Percentiles rank a stretch among this genome's conserved stretches.
These are phyloP conservation scores for Acrocephalus kingi DNA, from an alignment of 2,113 vertebrate species.

Conservation along the genomic window DNA sequence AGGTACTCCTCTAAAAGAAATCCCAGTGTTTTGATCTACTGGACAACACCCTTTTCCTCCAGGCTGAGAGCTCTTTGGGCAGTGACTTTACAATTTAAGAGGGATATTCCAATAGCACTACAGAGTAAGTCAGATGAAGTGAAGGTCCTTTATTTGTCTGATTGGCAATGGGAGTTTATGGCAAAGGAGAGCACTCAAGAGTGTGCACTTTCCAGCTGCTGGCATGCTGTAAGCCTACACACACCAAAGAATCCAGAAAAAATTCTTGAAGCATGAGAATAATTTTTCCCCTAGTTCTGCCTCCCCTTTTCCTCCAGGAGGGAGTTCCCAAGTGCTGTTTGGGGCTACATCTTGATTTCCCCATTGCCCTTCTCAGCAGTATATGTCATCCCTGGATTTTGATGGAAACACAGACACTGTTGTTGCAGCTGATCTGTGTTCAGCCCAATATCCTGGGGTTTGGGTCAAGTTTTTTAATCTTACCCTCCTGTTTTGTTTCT, in stretches of 20 bases:
- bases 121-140: neutral
- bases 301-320: neutral
- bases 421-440: neutral
- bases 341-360: neutral
- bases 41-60: neutral
- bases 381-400: neutral
- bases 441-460: neutral
- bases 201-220: neutral
- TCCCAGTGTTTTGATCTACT: neutral
- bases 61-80: neutral
- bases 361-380: neutral
- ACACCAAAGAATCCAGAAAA: conserved; percentile 33
- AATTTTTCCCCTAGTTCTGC: neutral
- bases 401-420: neutral
- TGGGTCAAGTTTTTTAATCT: neutral
- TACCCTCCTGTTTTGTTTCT: neutral
- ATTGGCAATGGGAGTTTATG: neutral
- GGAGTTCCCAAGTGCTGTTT: neutral
- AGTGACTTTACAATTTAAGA: neutral
- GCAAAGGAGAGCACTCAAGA: neutral
- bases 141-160: neutral
- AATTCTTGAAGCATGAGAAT: conserved; percentile 48
- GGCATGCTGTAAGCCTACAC: neutral
- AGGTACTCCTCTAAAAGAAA: neutral
- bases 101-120: neutral